Base-by-base conservation (phyloP, 2,113 vertebrate genomes). In the Manacus vitellinus region DNA sequence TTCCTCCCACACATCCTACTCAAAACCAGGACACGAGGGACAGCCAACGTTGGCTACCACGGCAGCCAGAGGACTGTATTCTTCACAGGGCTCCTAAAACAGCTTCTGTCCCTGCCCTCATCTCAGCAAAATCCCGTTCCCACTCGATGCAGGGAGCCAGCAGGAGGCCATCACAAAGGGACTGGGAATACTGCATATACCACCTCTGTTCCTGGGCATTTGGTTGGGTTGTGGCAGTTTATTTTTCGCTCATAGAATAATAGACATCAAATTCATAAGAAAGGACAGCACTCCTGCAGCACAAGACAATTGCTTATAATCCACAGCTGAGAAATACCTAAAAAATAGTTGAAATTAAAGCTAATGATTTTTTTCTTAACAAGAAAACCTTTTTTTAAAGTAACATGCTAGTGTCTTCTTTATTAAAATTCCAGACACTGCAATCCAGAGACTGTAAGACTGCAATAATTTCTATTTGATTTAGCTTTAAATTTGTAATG, bases 1-100 rank as follows among this genome's bases (percentile, higher is more conserved):
- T 91, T 89, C 87, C 86, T 94, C 85, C 85, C 83, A 81, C 83
- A n/a, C 4, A 3, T 51, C 76, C 76, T 80, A 14, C 25, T 37
- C 59, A 86, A 88, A 91, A 77, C 55, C 8, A 14, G 82, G 88
- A 84, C 72, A 83, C 0, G 0, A 59, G 39, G 46, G 39, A 81
- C 86, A 85, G 61, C 51, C 49, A 51, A 39, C 1, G 0, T 8
- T 49, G 65, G 75, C 59, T 68, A 76, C 58, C 59, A 33, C 59
- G 30, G 46, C 33, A 77, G 13, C 68, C 72, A 74, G 23, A 43
- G 46, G 31, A 52, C 46, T 75, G 33, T 23, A 9, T 49, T 85
- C 58, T 44, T 88, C 88, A 59, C 30, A 47, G 35, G 24, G 19
- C 47, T 85, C 22, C 90, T 59, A 27, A 82, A 88, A 30, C 1